Conservation (phyloP, 2,113 vertebrate genomes). For the Aramus guarauna region DNA sequence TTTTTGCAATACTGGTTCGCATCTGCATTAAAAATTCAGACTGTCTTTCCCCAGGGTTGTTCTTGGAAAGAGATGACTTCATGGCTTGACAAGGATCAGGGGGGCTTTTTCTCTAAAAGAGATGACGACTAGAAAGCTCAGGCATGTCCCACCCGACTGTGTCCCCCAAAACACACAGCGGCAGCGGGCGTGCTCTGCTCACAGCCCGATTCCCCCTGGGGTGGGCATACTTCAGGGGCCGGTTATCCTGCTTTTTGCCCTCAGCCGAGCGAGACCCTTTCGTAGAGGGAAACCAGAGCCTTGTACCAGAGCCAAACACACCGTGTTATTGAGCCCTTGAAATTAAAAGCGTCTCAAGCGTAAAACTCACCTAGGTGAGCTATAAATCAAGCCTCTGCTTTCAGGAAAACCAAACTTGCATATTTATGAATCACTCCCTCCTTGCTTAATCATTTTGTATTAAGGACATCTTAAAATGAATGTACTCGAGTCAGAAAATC, state of each 20-base stretch:
- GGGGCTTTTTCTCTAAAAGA: not conserved
- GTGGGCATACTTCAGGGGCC: not conserved
- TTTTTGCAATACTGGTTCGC: not conserved
- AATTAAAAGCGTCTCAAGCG: not conserved
- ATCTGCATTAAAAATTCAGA: not conserved
- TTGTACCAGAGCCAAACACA: not conserved
- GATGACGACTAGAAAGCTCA: not conserved
- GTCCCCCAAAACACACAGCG: not conserved
- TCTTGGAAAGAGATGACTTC: not conserved
- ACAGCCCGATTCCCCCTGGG: not conserved
- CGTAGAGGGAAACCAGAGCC: not conserved
- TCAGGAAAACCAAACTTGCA: not conserved
- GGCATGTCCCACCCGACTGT: not conserved
- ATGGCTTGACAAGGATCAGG: not conserved
- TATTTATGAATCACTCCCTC: not conserved
- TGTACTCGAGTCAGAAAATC: not conserved
- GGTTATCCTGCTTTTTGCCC: not conserved
- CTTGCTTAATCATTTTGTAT: not conserved
- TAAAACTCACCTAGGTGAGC: not conserved
- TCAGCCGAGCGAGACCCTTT: not conserved
- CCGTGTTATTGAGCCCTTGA: not conserved
- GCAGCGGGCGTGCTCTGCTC: not conserved
- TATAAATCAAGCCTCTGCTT: not conserved
- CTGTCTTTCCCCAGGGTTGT: not conserved
- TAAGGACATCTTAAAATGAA: not conserved